Percentiles rank a stretch among this genome's conserved stretches.
phyloP scores from a whole-genome alignment of 2,797 vertebrate genomes.

The Arnoldichthys spilopterus region DNA sequence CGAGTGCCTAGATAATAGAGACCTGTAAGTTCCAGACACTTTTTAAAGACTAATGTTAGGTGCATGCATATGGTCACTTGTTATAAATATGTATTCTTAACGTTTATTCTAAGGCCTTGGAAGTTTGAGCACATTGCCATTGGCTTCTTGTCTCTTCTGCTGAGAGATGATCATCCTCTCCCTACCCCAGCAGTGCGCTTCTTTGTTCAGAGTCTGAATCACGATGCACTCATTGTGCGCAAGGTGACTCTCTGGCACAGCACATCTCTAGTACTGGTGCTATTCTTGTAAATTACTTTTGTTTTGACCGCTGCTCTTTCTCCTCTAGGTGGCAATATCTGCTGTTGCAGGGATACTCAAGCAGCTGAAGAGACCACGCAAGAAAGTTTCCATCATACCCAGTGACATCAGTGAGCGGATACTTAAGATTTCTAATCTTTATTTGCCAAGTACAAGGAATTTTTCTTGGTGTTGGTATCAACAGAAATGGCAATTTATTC shows the following conservation, averaged over 20 bases:
- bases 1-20: conserved; percentile 90
- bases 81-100: not conserved
- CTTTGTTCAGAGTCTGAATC: conserved; percentile 92
- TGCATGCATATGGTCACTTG: not conserved
- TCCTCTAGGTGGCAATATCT: conserved; percentile 88
- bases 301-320: not conserved
- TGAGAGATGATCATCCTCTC: conserved; percentile 91
- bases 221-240: conserved; percentile 93
- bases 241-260: conserved; percentile 77
- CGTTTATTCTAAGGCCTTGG: conserved; percentile 84
- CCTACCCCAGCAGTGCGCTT: conserved; percentile 87
- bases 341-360: conserved; percentile 93
- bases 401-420: conserved; percentile 87
- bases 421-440: not conserved
- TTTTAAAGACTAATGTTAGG: conserved; percentile 21
- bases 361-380: conserved; percentile 88
- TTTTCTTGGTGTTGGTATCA: too few relatives aligned
- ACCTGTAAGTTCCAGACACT: conserved; percentile 80
- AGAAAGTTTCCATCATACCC: conserved; percentile 86
- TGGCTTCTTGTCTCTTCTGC: conserved; percentile 88
- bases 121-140: conserved; percentile 97
- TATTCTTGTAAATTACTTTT: not conserved
- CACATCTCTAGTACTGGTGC: not conserved
- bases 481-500: too few relatives aligned
- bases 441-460: not conserved